These are phyloP conservation scores for Neuroterus valhalla DNA, from an alignment of 1,140 invertebrate genomes.

Conservation along the genomic window DNA sequence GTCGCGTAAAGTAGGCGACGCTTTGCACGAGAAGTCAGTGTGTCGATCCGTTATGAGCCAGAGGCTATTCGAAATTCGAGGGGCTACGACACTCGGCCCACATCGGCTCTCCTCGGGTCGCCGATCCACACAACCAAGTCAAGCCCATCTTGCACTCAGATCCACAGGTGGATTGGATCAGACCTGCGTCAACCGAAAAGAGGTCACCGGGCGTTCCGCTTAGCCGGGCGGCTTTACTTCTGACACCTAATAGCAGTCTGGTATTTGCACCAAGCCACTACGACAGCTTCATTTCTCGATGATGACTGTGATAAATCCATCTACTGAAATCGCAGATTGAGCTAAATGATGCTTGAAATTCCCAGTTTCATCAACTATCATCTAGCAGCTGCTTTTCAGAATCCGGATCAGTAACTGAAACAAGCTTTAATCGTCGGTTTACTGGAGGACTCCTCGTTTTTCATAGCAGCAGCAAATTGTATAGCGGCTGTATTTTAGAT, in stretches of 20 bases:
- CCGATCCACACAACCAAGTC: slow-evolving; percentile 44
- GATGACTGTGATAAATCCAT: slow-evolving; percentile 7
- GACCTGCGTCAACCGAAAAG: slow-evolving; percentile 47
- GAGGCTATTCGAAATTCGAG: slow-evolving; percentile 69
- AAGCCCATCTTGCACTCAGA: slow-evolving; percentile 38
- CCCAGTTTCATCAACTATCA: background rate
- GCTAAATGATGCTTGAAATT: slow-evolving; percentile 41
- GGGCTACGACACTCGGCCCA: slow-evolving; percentile 58
- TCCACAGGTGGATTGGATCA: slow-evolving; percentile 47
- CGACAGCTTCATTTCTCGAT: slow-evolving; percentile 34
- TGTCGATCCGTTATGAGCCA: slow-evolving; percentile 70
- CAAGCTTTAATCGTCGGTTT: too few species aligned
- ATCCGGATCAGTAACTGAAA: too few species aligned
- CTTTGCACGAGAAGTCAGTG: slow-evolving; percentile 65
- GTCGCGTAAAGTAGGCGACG: slow-evolving; percentile 52
- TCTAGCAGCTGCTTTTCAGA: too few species aligned
- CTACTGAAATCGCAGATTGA: background rate
- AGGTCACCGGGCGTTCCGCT: slow-evolving; percentile 48
- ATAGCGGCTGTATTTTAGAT: too few species aligned
- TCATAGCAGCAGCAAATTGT: too few species aligned
- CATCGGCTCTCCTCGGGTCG: slow-evolving; percentile 52
- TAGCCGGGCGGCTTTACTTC: slow-evolving; percentile 40
- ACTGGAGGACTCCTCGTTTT: too few species aligned
- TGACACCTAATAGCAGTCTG: slow-evolving; percentile 39
- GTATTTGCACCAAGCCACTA: background rate